Conservation (phyloP, 2,113 vertebrate species). For the Toxotes chatareus region DNA sequence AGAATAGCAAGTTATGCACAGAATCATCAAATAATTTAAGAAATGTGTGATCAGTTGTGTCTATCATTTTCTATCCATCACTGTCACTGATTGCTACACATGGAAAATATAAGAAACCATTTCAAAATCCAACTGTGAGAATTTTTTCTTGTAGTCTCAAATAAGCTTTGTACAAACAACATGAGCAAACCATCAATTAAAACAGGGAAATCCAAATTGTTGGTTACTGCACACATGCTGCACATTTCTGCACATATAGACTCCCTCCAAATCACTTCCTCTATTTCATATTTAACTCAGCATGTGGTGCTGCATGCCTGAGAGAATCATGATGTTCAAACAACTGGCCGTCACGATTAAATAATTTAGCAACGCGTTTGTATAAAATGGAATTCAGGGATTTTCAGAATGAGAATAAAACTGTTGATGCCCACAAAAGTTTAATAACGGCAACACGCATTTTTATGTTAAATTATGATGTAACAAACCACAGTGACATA, state of each 20-base stretch:
- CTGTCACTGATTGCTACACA: not conserved
- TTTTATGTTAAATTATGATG: not conserved
- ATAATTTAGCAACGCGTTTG: not conserved
- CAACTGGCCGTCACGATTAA: not conserved
- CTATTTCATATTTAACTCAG: not conserved
- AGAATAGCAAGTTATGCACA: no score
- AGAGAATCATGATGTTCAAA: not conserved
- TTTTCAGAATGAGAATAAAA: not conserved
- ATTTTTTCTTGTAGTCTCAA: not conserved
- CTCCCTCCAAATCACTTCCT: not conserved
- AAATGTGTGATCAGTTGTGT: not conserved
- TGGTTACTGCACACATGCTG: not conserved
- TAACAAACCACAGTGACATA: not conserved
- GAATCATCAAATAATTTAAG: no score
- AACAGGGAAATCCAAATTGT: not conserved
- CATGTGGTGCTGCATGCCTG: not conserved
- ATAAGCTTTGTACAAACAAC: not conserved
- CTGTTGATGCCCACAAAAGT: not conserved
- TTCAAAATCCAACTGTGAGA: not conserved
- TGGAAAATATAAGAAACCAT: not conserved
- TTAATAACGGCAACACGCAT: not conserved
- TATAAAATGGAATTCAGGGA: not conserved
- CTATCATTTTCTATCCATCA: not conserved
- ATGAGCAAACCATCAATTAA: not conserved
- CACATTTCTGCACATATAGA: not conserved